These are phyloP conservation scores for Drymodes brunneopygia DNA, from an alignment of 2,113 vertebrate species.

Conservation along the genomic window DNA sequence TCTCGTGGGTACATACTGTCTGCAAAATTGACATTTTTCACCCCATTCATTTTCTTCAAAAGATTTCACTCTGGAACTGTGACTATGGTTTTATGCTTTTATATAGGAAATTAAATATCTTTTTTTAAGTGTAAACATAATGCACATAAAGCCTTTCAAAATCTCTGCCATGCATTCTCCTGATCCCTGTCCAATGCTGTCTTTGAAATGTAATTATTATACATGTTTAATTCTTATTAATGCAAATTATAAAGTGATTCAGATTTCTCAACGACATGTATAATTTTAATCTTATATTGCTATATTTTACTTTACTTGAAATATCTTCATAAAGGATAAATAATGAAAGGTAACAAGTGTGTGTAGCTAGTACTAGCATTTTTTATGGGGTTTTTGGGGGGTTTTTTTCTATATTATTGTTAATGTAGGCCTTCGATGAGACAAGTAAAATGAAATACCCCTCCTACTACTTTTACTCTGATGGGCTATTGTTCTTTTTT, in stretches of 20 bases:
- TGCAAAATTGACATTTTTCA: constrained; percentile 4
- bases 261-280: not conserved
- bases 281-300: not conserved
- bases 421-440: constrained; percentile 8
- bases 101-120: not conserved
- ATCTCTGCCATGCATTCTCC: not conserved
- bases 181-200: not conserved
- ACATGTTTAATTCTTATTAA: not conserved
- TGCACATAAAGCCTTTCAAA: not conserved
- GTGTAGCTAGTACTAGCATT: not conserved
- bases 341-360: not conserved
- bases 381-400: not conserved
- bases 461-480: constrained; percentile 13
- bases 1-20: not conserved
- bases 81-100: not conserved
- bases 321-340: constrained; percentile 7
- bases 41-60: not conserved
- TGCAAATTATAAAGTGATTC: not conserved
- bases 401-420: not conserved
- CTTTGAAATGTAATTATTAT: constrained; percentile 4
- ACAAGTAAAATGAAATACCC: constrained; percentile 1
- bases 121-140: not conserved
- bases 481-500: constrained; percentile 51
- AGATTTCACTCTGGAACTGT: not conserved
- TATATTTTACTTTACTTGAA: not conserved